These are phyloP conservation scores for Lasiommata megera DNA, from an alignment of 2,888 invertebrate genomes.

Conservation along the genomic window DNA sequence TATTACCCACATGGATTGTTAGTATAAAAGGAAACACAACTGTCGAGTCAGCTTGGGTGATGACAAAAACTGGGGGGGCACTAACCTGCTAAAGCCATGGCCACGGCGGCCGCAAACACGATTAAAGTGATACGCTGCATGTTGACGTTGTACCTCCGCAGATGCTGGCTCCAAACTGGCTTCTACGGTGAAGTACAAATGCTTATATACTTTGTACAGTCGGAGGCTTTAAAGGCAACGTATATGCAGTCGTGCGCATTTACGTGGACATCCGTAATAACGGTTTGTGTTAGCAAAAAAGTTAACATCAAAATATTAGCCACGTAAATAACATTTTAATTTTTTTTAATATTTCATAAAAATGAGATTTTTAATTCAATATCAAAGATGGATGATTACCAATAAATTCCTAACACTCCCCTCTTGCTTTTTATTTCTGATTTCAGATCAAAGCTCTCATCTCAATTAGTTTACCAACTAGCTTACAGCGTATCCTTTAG, in stretches of 20 bases:
- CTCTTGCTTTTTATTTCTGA: no score
- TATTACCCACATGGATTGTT: constrained; percentile 45
- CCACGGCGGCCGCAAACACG: constrained; percentile 58
- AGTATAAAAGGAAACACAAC: constrained; percentile 44
- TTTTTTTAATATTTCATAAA: no score
- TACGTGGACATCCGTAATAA: constrained; percentile 52
- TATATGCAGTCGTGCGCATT: constrained; percentile 49
- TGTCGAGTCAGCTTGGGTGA: constrained; percentile 37
- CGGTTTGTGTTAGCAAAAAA: constrained; percentile 58
- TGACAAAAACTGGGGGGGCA: constrained; percentile 67
- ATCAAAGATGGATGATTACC: not conserved
- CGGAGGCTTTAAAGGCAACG: constrained; percentile 38
- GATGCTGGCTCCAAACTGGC: constrained; percentile 62
- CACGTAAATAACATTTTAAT: no score
- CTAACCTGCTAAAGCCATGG: constrained; percentile 74
- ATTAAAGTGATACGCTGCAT: constrained; percentile 63
- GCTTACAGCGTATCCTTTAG: no score
- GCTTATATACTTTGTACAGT: constrained; percentile 54
- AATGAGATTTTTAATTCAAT: not conserved
- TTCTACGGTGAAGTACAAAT: constrained; percentile 46
- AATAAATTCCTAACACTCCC: no score
- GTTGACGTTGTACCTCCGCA: constrained; percentile 49
- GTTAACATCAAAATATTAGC: constrained; percentile 40
- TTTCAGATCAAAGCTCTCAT: no score
- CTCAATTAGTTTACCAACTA: no score